Conservation (phyloP, 2,888 invertebrate species). For the Magallana nippona region DNA sequence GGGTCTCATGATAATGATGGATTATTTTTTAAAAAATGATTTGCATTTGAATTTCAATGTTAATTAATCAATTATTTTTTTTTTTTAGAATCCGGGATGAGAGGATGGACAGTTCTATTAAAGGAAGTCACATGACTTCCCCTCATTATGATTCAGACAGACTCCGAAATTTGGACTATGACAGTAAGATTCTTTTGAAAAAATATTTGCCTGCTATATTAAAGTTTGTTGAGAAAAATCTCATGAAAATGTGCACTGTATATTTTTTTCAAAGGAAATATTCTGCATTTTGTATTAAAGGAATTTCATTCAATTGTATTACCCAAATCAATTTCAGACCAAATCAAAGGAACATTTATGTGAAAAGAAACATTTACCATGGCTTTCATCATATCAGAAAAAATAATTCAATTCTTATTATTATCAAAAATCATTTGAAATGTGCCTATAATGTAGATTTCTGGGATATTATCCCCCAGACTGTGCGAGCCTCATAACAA, state of each 20-base stretch:
- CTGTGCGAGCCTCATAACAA: neutral
- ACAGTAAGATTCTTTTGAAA: slow-evolving; percentile 37
- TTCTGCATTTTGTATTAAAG: neutral
- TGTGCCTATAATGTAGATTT: slow-evolving; percentile 20
- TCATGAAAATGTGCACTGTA: neutral
- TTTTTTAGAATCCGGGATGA: slow-evolving; percentile 50
- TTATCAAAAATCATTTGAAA: slow-evolving; percentile 27
- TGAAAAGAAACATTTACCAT: slow-evolving; percentile 20
- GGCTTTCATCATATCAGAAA: slow-evolving; percentile 33
- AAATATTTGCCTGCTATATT: neutral
- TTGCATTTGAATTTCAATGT: neutral
- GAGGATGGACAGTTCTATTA: slow-evolving; percentile 38
- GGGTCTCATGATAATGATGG: too few relatives aligned
- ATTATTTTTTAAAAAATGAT: too few relatives aligned
- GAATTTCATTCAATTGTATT: slow-evolving; percentile 1
- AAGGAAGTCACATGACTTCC: slow-evolving; percentile 37
- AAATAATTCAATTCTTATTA: slow-evolving; percentile 31
- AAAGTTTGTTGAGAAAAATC: neutral
- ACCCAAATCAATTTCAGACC: slow-evolving; percentile 12
- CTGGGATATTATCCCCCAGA: slow-evolving; percentile 20
- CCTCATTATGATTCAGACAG: slow-evolving; percentile 42
- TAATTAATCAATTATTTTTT: neutral
- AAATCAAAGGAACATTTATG: slow-evolving; percentile 18
- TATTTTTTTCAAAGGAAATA: neutral
- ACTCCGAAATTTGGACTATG: slow-evolving; percentile 40